Conservation (phyloP, 1,140 invertebrate genomes). For the Diorhabda elongata region DNA sequence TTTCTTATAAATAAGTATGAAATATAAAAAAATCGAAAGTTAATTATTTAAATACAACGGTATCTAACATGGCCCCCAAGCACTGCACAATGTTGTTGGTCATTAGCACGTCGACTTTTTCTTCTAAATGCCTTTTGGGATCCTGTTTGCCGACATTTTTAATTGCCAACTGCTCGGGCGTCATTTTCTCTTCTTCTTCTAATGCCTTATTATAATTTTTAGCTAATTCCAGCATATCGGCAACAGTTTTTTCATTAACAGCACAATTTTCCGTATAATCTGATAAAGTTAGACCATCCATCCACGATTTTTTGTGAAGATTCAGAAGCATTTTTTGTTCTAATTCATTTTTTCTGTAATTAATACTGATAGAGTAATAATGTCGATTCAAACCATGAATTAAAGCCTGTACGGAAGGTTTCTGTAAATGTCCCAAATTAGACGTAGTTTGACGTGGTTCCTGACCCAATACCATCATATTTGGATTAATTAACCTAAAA, state of each 20-base stretch:
- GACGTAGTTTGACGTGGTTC: constrained; percentile 98
- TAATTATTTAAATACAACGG: constrained; percentile 87
- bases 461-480: constrained; percentile 98
- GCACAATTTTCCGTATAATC: constrained; percentile 94
- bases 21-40: background rate
- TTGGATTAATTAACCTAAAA: constrained; percentile 90
- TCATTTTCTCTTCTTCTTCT: constrained; percentile 99
- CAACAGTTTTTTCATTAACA: constrained; percentile 86
- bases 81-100: constrained; percentile 98
- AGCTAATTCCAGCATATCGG: constrained; percentile 95
- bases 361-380: constrained; percentile 99
- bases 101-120: constrained; percentile 97
- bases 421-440: constrained; percentile 97
- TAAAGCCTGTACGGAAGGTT: constrained; percentile 98
- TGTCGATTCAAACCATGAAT: constrained; percentile 99
- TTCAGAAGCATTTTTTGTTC: constrained; percentile 99
- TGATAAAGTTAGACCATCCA: constrained; percentile 92
- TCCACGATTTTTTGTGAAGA: constrained; percentile 99
- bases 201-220: constrained; percentile 99
- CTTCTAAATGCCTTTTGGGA: constrained; percentile 99
- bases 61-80: constrained; percentile 97
- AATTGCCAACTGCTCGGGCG: constrained; percentile 97
- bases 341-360: constrained; percentile 97
- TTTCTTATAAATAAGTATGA: background rate
- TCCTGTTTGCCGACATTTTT: constrained; percentile 99